Evolutionary conservation across 23 tunicate genomes (phyloP), one percentile per base, ranked within the genome.

Genomic region (Clavelina lepadiformis): DNA sequence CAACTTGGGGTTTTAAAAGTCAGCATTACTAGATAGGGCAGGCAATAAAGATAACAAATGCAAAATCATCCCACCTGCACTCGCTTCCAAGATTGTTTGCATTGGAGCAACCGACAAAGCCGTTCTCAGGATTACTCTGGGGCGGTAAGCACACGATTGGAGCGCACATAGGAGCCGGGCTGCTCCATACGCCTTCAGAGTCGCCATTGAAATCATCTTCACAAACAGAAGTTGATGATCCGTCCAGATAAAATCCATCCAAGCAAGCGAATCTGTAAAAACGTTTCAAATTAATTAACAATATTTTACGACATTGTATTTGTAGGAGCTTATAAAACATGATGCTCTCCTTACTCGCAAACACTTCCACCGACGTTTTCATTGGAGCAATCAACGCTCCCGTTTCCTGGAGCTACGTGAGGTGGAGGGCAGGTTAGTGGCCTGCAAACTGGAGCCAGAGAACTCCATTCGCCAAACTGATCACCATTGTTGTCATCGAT

Each of bases 141-240:
- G 63, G 69, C 50, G 91, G 91, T 3, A 27, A 18, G 51, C 91
- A 83, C 0, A 41, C 35, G 7, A 83, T 54, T 58, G 31, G 50
- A 13, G 46, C 53, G 44, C 91, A 83, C 6, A 65, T 59, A 6
- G 81, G 81, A 2, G 75, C 63, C 0, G 24, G 34, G 21, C 30
- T 20, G 31, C 59, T 61, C 91, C 91, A 83, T 23, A 55, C 67
- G 13, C 91, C 91, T 15, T 37, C 33, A 1, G 76, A 71, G 33
- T 83, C 81, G 3, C 65, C 65, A 69, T 83, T 63, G 4, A 21
- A 30, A 35, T 83, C 91, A 68, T 83, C 91, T 0, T 25, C 50
- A 49, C 91, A 83, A 3, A 52, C 58, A 0, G 82, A 58, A 8
- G 19, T n/a, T 3, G 33, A 24, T 3, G 34, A 19, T 22, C 80